Evolutionary conservation across 2,113 vertebrate species (phyloP).

Genomic region (Rhagologus leucostigma): DNA sequence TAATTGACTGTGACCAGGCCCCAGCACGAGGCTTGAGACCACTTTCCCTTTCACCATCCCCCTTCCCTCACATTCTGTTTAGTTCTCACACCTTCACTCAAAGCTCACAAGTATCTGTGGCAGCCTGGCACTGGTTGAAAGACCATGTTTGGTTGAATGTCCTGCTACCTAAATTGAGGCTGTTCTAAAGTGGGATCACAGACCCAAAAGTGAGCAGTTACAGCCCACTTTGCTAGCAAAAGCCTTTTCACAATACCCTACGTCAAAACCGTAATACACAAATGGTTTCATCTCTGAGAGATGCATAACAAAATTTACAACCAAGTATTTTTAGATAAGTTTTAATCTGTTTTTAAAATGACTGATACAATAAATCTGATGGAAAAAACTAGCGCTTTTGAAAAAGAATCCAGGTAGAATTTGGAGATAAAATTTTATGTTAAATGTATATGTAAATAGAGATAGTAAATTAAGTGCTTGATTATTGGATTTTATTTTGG

Average conservation of each 20-base stretch:
- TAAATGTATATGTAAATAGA: background rate
- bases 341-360: background rate
- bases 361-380: background rate
- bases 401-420: background rate
- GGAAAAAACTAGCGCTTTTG: background rate
- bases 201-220: background rate
- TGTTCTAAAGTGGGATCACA: background rate
- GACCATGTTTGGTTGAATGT: background rate
- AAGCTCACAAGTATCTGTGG: background rate
- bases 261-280: background rate
- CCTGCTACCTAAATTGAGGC: background rate
- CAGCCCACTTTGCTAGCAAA: background rate
- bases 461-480: background rate
- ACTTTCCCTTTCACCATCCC: background rate
- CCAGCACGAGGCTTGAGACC: background rate
- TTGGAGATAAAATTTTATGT: background rate
- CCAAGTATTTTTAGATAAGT: background rate
- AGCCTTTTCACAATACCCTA: background rate
- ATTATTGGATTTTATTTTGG: background rate
- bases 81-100: too few species aligned
- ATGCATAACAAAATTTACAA: background rate
- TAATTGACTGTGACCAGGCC: background rate
- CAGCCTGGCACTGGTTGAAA: background rate
- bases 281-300: background rate
- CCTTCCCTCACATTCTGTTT: fast-evolving